Evolutionary conservation across 2,888 invertebrate genomes (phyloP).

Genomic region (Meghimatium bilineatum): DNA sequence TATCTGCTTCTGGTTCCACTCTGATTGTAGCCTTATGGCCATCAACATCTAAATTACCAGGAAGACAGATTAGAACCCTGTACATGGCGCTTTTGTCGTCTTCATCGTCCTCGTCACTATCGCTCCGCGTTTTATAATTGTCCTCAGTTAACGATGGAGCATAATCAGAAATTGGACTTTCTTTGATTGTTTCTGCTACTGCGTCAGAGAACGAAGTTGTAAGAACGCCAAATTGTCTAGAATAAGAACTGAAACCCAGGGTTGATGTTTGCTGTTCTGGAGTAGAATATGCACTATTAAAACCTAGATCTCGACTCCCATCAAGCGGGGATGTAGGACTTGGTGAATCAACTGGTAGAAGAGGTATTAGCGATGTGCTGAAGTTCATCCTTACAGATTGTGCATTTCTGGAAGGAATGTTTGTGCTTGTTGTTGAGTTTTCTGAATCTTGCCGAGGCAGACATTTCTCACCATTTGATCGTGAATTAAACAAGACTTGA

Average conservation of each 20-base stretch:
- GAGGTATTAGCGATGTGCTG: slow-evolving; percentile 58
- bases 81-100: slow-evolving; percentile 81
- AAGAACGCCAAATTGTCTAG: slow-evolving; percentile 47
- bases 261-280: slow-evolving; percentile 1
- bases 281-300: slow-evolving; percentile 4
- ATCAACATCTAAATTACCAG: slow-evolving; percentile 42
- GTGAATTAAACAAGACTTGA: neutral
- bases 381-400: slow-evolving; percentile 44
- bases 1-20: slow-evolving; percentile 80
- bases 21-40: slow-evolving; percentile 61
- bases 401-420: slow-evolving; percentile 29
- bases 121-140: slow-evolving; percentile 52
- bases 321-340: slow-evolving; percentile 51
- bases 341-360: slow-evolving; percentile 58
- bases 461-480: slow-evolving; percentile 29
- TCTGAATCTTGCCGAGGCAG: slow-evolving; percentile 40
- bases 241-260: neutral
- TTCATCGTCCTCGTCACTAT: slow-evolving; percentile 51
- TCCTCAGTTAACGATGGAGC: slow-evolving; percentile 51
- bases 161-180: slow-evolving; percentile 38
- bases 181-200: slow-evolving; percentile 18
- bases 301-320: neutral
- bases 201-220: slow-evolving; percentile 57
- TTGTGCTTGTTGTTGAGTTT: slow-evolving; percentile 21
- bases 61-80: slow-evolving; percentile 91